A percentile compares a stretch with the other conserved stretches of the same genome.
These are phyloP conservation scores for Cataglyphis albicans DNA, from an alignment of 2,888 invertebrate species.

Conservation along the genomic window DNA sequence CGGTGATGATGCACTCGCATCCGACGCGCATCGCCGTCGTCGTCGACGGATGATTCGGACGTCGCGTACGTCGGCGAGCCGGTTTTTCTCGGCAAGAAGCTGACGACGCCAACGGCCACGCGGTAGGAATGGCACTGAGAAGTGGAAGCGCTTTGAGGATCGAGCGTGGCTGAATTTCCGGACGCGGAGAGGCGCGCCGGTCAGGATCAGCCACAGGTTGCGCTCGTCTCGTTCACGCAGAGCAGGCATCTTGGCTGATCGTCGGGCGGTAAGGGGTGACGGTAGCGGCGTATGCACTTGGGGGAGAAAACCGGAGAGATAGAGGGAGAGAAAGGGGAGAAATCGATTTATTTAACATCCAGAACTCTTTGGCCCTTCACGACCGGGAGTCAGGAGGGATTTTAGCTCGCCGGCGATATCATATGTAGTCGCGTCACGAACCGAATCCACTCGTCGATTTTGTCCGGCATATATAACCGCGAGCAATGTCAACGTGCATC, in stretches of 20 bases:
- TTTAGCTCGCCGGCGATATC: constrained; percentile 32
- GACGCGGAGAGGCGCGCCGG: constrained; percentile 83
- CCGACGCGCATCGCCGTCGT: constrained; percentile 49
- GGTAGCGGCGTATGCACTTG: constrained; percentile 23
- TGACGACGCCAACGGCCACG: constrained; percentile 76
- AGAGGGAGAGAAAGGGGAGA: constrained; percentile 69
- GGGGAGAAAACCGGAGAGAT: constrained; percentile 61
- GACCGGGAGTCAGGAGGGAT: not conserved
- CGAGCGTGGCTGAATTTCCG: constrained; percentile 83
- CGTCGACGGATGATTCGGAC: constrained; percentile 30
- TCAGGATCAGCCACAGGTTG: constrained; percentile 85
- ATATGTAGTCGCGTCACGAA: not conserved
- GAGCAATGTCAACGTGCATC: not conserved
- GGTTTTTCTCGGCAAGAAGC: constrained; percentile 32
- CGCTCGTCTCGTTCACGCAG: constrained; percentile 77
- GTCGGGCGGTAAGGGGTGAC: constrained; percentile 36
- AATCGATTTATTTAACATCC: constrained; percentile 73
- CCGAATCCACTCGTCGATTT: not conserved
- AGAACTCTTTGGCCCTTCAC: constrained; percentile 33
- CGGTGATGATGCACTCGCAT: constrained; percentile 13
- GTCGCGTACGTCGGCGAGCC: constrained; percentile 34
- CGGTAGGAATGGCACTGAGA: constrained; percentile 82
- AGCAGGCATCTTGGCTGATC: constrained; percentile 72
- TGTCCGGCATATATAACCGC: not conserved
- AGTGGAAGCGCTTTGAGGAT: constrained; percentile 77